Evolutionary conservation across 2,113 vertebrate genomes (phyloP), one percentile per base, ranked within the genome.

Genomic region (Regulus satrapa): DNA sequence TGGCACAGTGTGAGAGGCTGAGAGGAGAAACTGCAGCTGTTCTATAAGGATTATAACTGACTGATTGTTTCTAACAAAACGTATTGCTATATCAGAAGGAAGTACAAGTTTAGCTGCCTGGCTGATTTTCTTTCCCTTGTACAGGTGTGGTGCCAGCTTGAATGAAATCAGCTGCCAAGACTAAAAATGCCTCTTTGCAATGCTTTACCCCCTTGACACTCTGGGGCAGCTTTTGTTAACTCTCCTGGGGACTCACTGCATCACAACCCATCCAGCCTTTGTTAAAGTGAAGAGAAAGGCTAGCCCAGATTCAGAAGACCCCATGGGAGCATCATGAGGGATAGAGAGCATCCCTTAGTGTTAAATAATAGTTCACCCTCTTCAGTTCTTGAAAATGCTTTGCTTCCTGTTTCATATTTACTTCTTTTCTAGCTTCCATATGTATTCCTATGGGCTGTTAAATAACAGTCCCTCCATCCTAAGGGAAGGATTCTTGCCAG

Each of bases 21-120:
- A 84, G 95, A 96, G 91, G 95, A 93, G 91, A 94, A 98, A 84
- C 88, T 85, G 93, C 98, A 98, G 98, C 96, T 98, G 97, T 96
- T 94, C 21, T 6, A 34, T 86, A 80, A 92, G 97, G 97, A 96
- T 97, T 97, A 88, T 88, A 96, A 97, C 97, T 88, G 89, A 97
- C 96, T 97, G 96, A 94, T 89, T 94, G 92, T 92, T 93, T 95
- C 93, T 83, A 95, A 94, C 87, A 91, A 96, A 96, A 96, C 66
- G 68, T 46, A 89, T 72, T 94, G 94, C 96, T 91, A n/a, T 61
- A 93, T 85, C 94, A 95, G 88, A 94, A 89, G 91, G 96, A 96
- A 97, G 76, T 38, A 92, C 52, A 51, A 84, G 81, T 89, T 94
- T 62, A 45, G 69, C 91, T 91, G 78, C 66, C 49, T 79, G 74